Evolutionary conservation across 2,888 invertebrate species (phyloP), one percentile per base, ranked within the genome.

Genomic region (Metacarcinus magister): DNA sequence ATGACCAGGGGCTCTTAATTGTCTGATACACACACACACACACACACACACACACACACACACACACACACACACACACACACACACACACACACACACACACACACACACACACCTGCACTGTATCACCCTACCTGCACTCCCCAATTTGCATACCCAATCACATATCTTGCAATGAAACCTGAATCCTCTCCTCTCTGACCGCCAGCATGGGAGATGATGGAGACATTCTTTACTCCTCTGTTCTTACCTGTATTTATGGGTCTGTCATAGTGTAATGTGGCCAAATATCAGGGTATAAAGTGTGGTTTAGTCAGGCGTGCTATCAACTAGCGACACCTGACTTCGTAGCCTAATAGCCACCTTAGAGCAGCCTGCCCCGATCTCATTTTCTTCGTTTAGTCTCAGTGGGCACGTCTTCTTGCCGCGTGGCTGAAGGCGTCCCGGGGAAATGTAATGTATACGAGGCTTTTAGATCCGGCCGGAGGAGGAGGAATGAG

Each of bases 31-130:
- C 91, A 91, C 91, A 91, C 91, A 91, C 91, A 91, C 91, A 91
- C 91, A 91, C 91, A 91, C 91, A 90, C 46, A 90, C 90, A 91
- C 91, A 43, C 91, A 44, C 67, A 75, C 67, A 75, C 67, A 75
- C 67, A 54, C 54, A 54, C 54, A 54, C 54, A 54, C 54, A 54
- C 54, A 54, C 54, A 54, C 54, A 54, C 54, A 54, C 54, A 54
- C 67, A 16, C 67, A 16, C 67, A 16, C 67, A 23, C 67, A 16
- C 67, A 54, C 67, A 16, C 67, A 16, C 67, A 23, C 67, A 67
- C 67, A 67, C 67, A 67, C 67, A 87, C 82, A 32, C 39, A 87
- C 82, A 32, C 19, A 39, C 87, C 87, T 39, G 87, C 87, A 39
- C 19, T 87, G 39, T 87, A 92, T 87, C 87, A 87, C 39, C 39